These are phyloP conservation scores for Allacma fusca DNA, from an alignment of 2,888 invertebrate genomes.

Conservation along the genomic window DNA sequence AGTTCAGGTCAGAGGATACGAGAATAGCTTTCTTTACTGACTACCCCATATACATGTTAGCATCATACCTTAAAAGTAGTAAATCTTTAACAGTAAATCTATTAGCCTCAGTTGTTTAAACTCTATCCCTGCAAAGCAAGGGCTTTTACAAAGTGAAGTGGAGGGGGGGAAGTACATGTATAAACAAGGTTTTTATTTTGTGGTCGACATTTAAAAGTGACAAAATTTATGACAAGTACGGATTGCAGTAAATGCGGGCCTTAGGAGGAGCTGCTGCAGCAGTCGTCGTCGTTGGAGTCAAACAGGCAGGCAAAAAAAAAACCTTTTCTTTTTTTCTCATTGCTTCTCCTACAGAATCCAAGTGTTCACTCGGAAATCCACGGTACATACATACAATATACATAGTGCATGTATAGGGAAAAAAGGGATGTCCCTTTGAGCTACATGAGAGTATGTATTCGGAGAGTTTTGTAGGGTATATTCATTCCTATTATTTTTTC, in stretches of 20 bases:
- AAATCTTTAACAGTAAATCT: constrained; percentile 6
- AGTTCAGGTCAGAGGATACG: constrained; percentile 1
- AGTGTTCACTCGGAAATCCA: too few relatives aligned
- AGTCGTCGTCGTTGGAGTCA: constrained; percentile 43
- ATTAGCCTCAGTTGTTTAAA: constrained; percentile 26
- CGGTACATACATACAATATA: too few relatives aligned
- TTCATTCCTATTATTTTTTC: constrained; percentile 2
- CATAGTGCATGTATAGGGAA: too few relatives aligned
- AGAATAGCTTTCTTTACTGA: constrained; percentile 6
- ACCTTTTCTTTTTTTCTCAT: constrained; percentile 27
- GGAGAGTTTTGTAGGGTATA: too few relatives aligned
- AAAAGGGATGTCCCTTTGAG: too few relatives aligned
- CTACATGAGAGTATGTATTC: too few relatives aligned
- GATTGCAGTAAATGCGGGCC: constrained; percentile 58
- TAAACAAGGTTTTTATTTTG: constrained; percentile 53
- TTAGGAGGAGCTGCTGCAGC: constrained; percentile 36
- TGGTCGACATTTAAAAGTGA: constrained; percentile 58
- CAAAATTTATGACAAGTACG: constrained; percentile 61
- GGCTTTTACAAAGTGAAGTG: constrained; percentile 36
- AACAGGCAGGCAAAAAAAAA: constrained; percentile 37
- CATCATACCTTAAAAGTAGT: constrained; percentile 1
- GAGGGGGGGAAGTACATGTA: constrained; percentile 49
- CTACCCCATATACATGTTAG: background rate
- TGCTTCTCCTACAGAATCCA: background rate
- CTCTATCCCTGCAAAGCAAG: constrained; percentile 16